These are phyloP conservation scores for Tribolium madens DNA, from an alignment of 1,140 invertebrate species.

Conservation along the genomic window DNA sequence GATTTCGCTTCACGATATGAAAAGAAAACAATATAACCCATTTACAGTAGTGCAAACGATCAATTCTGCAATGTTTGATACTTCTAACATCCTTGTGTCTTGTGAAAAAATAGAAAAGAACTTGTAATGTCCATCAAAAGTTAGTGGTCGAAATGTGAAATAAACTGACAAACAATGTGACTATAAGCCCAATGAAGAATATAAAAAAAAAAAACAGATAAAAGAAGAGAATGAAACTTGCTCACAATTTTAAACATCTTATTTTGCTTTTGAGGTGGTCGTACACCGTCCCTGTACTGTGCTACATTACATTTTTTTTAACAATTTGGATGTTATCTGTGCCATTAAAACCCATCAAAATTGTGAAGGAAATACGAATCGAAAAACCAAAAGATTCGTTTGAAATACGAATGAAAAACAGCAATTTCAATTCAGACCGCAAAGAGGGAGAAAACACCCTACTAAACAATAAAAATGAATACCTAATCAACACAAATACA, in stretches of 20 bases:
- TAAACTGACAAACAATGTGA: not conserved
- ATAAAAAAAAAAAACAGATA: not conserved
- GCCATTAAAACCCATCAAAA: slow-evolving; percentile 62
- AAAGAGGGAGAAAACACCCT: slow-evolving; percentile 47
- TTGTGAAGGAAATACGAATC: slow-evolving; percentile 37
- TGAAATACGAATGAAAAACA: slow-evolving; percentile 63
- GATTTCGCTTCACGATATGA: not conserved
- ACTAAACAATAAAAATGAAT: slow-evolving; percentile 61
- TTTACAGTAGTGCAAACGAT: slow-evolving; percentile 2
- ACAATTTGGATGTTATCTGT: slow-evolving; percentile 63
- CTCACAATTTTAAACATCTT: slow-evolving; percentile 26
- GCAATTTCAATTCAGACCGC: slow-evolving; percentile 63
- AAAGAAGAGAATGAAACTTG: slow-evolving; percentile 19
- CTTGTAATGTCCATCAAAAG: not conserved
- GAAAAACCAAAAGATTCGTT: slow-evolving; percentile 57
- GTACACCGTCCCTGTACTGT: slow-evolving; percentile 62
- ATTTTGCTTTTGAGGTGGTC: slow-evolving; percentile 61
- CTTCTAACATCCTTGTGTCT: not conserved
- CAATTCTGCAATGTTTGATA: slow-evolving; percentile 1
- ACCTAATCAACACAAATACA: slow-evolving; percentile 62
- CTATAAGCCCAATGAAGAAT: not conserved
- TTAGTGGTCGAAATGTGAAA: not conserved
- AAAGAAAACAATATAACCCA: slow-evolving; percentile 4
- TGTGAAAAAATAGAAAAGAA: not conserved
- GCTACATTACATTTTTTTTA: slow-evolving; percentile 62